Base-by-base conservation (phyloP, 2,113 vertebrate species). In the Glaucidium brasilianum region DNA sequence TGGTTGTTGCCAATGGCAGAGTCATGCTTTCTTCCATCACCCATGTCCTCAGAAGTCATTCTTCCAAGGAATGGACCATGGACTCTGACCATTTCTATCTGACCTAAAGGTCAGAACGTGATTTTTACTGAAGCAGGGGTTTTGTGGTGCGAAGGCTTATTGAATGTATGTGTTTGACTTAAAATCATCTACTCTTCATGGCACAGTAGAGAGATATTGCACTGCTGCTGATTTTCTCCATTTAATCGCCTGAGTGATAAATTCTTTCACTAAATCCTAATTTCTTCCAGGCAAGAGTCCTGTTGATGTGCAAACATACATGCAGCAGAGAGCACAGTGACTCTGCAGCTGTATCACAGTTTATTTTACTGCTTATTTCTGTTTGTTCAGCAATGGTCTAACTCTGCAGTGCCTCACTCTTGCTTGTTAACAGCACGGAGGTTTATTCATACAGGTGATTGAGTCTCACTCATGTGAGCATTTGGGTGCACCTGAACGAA, bases 1-100 rank as follows among this genome's bases (percentile, higher is more conserved):
- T 19, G 64, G 34, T 7, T 53, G 41, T 7, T 72, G 37, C 29
- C 3, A 3, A 60, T 43, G 21, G 56, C 35, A 67, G 64, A 10
- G 52, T 6, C 16, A 15, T 7, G 10, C 63, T 45, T 62, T 21
- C 20, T 66, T 55, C 72, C 27, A 16, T 69, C 13, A 32, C 35
- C 50, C 0, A 0, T 37, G 53, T 75, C 37, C 83, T 84, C 78
- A 30, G 20, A 77, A 87, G 47, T 45, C 26, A 7, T 55, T 49
- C 19, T 89, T 75, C 41, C 0, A 2, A 72, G n/a, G 62, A 75
- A 47, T 2, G 27, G 35, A 41, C 66, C 1, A 0, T 16, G 21
- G 22, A 22, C 22, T 90, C 77, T 76, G 74, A 22, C 52, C 6
- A 2, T 29, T 84, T 81, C 47, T 41, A 75, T 75, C 35, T 73